phyloP scores from a whole-genome alignment of 2,888 invertebrate genomes.

The Apamea epomidion region DNA sequence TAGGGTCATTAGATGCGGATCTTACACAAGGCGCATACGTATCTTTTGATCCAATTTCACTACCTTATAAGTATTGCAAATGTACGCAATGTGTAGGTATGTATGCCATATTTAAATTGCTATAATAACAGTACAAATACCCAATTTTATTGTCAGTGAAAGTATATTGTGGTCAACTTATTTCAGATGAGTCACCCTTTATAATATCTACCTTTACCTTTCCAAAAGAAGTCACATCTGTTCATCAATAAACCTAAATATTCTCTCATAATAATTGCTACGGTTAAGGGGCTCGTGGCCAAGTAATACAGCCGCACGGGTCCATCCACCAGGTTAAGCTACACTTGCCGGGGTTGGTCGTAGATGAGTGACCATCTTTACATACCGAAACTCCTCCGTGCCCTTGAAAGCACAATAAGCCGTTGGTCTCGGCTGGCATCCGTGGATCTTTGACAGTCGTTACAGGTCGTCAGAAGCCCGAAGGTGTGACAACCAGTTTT shows the following conservation, averaged over 20 bases:
- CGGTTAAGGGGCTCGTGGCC: not conserved
- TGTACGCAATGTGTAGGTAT: slow-evolving; percentile 29
- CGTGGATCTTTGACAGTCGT: not conserved
- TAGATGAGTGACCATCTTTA: not conserved
- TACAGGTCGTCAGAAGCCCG: not conserved
- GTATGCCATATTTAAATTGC: slow-evolving; percentile 44
- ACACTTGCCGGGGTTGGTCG: not conserved
- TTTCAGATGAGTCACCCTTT: slow-evolving; percentile 50
- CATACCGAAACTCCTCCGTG: not conserved
- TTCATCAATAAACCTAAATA: slow-evolving; percentile 34
- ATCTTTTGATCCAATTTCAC: slow-evolving; percentile 46
- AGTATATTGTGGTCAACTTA: slow-evolving; percentile 39
- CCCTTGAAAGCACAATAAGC: not conserved
- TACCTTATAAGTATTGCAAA: slow-evolving; percentile 33
- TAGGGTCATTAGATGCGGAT: slow-evolving; percentile 52
- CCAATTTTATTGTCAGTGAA: slow-evolving; percentile 56
- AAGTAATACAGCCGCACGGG: not conserved
- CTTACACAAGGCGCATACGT: slow-evolving; percentile 41
- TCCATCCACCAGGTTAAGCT: not conserved
- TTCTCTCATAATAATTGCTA: not conserved
- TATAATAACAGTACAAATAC: slow-evolving; percentile 44
- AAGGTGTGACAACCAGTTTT: not conserved
- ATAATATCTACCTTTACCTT: slow-evolving; percentile 16
- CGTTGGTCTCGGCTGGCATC: not conserved
- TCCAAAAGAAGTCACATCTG: slow-evolving; percentile 1